Percentiles rank a stretch among this genome's conserved stretches.
Conservation (phyloP, 2,888 invertebrate genomes). For the Calephelis perditalis region DNA sequence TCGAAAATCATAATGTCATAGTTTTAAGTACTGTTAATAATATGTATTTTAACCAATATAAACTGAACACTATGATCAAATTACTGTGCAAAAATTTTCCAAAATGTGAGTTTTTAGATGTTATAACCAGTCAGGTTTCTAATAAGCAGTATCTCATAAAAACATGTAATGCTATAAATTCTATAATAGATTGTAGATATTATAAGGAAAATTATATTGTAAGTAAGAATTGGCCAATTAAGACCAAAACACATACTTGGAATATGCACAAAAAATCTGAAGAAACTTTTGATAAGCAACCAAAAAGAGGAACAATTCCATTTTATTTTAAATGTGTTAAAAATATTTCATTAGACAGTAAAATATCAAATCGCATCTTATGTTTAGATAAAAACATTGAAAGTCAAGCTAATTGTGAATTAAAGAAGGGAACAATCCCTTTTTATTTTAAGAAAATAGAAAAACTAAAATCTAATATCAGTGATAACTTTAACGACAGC, state of each 20-base stretch:
- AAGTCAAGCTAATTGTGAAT: no score
- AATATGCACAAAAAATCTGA: neutral
- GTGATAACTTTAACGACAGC: neutral
- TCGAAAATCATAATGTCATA: conserved; percentile 12
- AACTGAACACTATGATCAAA: conserved; percentile 16
- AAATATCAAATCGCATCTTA: no score
- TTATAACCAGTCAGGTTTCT: neutral
- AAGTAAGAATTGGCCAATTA: neutral
- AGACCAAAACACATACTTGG: no score
- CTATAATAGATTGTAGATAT: conserved; percentile 10
- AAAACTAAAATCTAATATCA: neutral
- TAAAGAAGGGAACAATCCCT: conserved; percentile 14
- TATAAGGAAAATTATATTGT: conserved; percentile 4
- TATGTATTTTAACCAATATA: conserved; percentile 15
- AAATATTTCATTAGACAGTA: neutral
- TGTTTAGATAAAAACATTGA: no score
- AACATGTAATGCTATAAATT: conserved; percentile 13
- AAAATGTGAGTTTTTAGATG: conserved; percentile 13
- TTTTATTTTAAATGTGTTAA: conserved; percentile 12
- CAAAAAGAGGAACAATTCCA: conserved; percentile 12
- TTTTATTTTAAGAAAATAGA: conserved; percentile 13
- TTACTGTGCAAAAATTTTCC: conserved; percentile 12
- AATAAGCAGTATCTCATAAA: neutral
- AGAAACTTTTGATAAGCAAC: neutral
- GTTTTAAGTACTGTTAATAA: conserved; percentile 13